Evolutionary conservation across 1,140 invertebrate species (phyloP), one percentile per base, ranked within the genome.

Genomic region (Camponotus vicinus): DNA sequence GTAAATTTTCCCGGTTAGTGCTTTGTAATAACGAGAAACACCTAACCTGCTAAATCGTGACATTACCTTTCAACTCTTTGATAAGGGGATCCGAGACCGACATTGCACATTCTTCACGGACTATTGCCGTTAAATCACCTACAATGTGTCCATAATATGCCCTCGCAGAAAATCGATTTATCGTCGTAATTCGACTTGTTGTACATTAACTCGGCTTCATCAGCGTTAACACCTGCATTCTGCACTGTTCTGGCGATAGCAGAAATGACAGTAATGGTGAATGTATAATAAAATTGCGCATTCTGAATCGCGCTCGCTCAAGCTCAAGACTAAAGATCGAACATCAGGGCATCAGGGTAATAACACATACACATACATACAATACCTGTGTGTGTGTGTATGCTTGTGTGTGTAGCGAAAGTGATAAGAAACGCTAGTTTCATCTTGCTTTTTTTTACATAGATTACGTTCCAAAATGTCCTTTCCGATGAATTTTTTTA

Each of bases 11-110:
- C 2, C 18, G 1, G 45, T 5, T 52, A 3, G 13, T 52, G 3
- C 5, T 52, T 52, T 11, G 13, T 45, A n/a, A 8, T 64, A 73
- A 82, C 11, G 55, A 49, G 42, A 27, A 27, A 37, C 27, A n/a
- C 11, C 11, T 87, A 89, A 86, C 80, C 79, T 84, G 71, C 2
- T 83, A 27, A n/a, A 32, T 52, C 21, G 3, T 32, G 27, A 63
- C 52, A 83, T 93, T 95, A 96, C 95, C 95, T 96, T 96, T 96
- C 80, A 96, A 88, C 92, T 96, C 94, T 91, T 95, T 96, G 86
- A 96, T 93, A 64, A 95, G 91, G n/a, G 96, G 95, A 93, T 96
- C 94, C 86, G 93, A 95, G 80, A 96, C 95, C 88, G 95, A 95
- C 95, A 96, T 96, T 34, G 88, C 88, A 91, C 75, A 83, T 73